Conservation (phyloP, 2,113 vertebrate species). For the Sinocyclocheilus anophthalmus region DNA sequence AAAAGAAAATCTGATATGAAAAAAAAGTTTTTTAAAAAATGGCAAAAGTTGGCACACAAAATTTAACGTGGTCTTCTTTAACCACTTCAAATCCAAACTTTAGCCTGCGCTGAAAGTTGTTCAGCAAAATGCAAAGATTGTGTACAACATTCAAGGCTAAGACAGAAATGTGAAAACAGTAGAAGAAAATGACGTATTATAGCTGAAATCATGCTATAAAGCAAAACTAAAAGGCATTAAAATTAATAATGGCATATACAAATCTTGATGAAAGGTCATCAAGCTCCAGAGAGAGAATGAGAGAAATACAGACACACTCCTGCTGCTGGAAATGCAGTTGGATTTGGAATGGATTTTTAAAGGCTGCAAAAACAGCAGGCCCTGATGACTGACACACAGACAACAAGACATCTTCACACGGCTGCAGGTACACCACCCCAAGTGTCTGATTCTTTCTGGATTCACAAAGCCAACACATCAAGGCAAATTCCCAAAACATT, state of each 20-base stretch:
- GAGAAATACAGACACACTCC: not conserved
- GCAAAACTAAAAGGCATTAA: not conserved
- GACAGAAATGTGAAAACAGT: not conserved
- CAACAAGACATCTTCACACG: not conserved
- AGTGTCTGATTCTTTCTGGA: not conserved
- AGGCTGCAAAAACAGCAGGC: not conserved
- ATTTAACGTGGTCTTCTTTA: no score
- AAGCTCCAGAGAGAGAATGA: slow-evolving; percentile 1
- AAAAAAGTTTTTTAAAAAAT: no score
- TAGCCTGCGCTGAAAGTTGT: no score
- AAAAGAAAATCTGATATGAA: no score
- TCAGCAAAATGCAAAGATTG: not conserved
- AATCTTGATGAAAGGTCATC: not conserved
- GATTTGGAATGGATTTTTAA: not conserved
- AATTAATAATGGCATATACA: not conserved
- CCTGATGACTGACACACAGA: not conserved
- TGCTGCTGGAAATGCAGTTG: not conserved
- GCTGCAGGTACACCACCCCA: not conserved
- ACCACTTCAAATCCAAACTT: no score
- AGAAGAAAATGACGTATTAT: not conserved
- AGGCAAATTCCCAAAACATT: not conserved
- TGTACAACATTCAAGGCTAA: not conserved
- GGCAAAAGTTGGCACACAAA: no score
- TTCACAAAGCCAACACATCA: not conserved
- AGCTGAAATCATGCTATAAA: not conserved